phyloP scores from a whole-genome alignment of 2,888 invertebrate genomes.

The Meiosimyza decipiens region DNA sequence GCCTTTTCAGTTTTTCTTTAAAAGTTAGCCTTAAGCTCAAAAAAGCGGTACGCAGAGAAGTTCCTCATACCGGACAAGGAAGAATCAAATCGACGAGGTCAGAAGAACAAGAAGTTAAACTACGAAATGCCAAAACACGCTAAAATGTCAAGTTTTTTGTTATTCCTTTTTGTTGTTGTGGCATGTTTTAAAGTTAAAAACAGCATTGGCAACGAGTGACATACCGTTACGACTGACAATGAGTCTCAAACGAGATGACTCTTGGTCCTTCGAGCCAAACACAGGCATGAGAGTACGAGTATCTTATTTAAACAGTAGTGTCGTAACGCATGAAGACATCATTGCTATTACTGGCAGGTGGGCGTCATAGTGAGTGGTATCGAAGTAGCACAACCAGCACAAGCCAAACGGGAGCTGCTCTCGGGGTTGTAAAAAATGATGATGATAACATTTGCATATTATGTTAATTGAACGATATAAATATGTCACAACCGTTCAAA shows the following conservation, averaged over 20 bases:
- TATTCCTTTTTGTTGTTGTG: not conserved
- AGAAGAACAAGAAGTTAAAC: not conserved
- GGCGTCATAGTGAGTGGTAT: not conserved
- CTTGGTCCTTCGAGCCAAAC: constrained; percentile 59
- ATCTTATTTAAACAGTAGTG: not conserved
- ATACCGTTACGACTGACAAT: not conserved
- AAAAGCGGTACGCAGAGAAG: not conserved
- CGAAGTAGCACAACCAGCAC: constrained; percentile 20
- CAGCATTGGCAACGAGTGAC: constrained; percentile 1
- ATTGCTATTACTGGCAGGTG: constrained; percentile 26
- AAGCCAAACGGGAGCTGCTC: constrained; percentile 34
- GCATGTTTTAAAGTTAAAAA: not conserved
- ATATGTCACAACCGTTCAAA: constrained; percentile 57
- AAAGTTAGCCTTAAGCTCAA: too few relatives aligned
- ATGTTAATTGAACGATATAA: constrained; percentile 54
- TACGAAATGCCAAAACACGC: not conserved
- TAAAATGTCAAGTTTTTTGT: not conserved
- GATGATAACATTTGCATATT: constrained; percentile 38
- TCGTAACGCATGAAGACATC: constrained; percentile 17
- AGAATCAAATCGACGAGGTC: constrained; percentile 18
- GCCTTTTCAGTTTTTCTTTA: too few relatives aligned
- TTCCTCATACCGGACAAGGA: not conserved
- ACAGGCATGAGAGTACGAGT: constrained; percentile 49
- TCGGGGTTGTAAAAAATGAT: constrained; percentile 27
- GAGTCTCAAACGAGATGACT: constrained; percentile 40